Evolutionary conservation across 2,888 invertebrate genomes (phyloP).

Genomic region (Pyrochroa serraticornis): DNA sequence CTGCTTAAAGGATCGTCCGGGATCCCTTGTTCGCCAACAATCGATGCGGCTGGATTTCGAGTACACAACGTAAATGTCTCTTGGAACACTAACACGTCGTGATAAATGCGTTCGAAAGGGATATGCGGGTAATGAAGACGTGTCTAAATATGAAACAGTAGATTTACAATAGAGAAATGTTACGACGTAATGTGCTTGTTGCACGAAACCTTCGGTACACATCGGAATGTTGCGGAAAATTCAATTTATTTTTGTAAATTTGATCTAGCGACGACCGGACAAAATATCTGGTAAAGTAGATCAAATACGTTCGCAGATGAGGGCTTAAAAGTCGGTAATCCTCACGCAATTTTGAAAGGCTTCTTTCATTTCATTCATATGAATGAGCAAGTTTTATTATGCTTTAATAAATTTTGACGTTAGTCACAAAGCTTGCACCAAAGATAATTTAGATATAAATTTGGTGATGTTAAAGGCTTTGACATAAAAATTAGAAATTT

Average conservation of each 20-base stretch:
- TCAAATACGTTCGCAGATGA: not conserved
- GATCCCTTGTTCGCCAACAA: slow-evolving; percentile 26
- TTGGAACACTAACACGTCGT: slow-evolving; percentile 22
- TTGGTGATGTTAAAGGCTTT: too few relatives aligned
- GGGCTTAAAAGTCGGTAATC: not conserved
- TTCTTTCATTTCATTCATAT: not conserved
- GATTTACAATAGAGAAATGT: slow-evolving; percentile 8
- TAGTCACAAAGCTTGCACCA: too few relatives aligned
- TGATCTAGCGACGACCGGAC: slow-evolving; percentile 12
- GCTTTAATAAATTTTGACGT: too few relatives aligned
- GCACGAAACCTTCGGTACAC: not conserved
- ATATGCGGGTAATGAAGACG: slow-evolving; percentile 22
- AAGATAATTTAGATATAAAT: too few relatives aligned
- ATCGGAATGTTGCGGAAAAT: slow-evolving; percentile 13
- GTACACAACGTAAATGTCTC: slow-evolving; percentile 25
- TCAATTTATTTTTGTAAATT: slow-evolving; percentile 20
- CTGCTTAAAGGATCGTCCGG: slow-evolving; percentile 14
- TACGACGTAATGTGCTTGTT: slow-evolving; percentile 7
- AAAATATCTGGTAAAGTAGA: not conserved
- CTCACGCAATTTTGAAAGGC: not conserved
- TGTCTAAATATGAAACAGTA: slow-evolving; percentile 27
- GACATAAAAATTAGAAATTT: too few relatives aligned
- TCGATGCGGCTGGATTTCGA: slow-evolving; percentile 26
- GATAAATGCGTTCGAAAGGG: slow-evolving; percentile 22
- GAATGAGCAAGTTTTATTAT: too few relatives aligned